Evolutionary conservation across 2,113 vertebrate genomes (phyloP), one percentile per base, ranked within the genome.

Genomic region (Elanus axillaris): DNA sequence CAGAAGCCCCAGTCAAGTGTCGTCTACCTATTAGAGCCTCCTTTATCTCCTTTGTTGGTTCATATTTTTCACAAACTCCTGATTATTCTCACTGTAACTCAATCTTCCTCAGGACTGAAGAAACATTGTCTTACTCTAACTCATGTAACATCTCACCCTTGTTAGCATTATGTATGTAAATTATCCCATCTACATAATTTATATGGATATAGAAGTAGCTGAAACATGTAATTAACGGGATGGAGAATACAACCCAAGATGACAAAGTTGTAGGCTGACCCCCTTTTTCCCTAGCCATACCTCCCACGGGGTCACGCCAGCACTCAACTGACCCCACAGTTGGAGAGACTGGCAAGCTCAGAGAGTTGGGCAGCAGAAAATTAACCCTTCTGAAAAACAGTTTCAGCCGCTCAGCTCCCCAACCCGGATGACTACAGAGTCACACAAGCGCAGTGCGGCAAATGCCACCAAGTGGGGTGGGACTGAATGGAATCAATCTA

Each of bases 1-100:
- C 90, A 94, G 81, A 88, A 94, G 50, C 71, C 45, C 67, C 67
- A 82, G 82, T 77, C 72, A 94, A 92, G 90, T 80, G 90, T 75
- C 45, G 77, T 77, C 67, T 66, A 86, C 42, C 75, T 56, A 58
- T 52, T 31, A 80, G 38, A 95, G 50, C 38, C 59, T 74, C 71
- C 32, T 92, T 88, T 86, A 55, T 53, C 52, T 85, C 76, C 55
- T 90, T 40, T 93, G 52, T 72, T 59, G 42, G 75, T 55, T 63
- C 42, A 7, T 31, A 74, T 88, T 90, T 93, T 80, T 80, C 38
- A 77, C 29, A 88, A 80, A 52, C 10, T 17, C 14, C 45, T 55
- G 38, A 76, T 47, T 76, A 92, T 36, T 73, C 59, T 67, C 64
- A 66, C 38, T 74, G 20, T 58, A 94, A 58, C 45, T 83, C 59